Evolutionary conservation across 1,140 invertebrate species (phyloP), one percentile per base, ranked within the genome.

Genomic region (Psilanteris sp.): DNA sequence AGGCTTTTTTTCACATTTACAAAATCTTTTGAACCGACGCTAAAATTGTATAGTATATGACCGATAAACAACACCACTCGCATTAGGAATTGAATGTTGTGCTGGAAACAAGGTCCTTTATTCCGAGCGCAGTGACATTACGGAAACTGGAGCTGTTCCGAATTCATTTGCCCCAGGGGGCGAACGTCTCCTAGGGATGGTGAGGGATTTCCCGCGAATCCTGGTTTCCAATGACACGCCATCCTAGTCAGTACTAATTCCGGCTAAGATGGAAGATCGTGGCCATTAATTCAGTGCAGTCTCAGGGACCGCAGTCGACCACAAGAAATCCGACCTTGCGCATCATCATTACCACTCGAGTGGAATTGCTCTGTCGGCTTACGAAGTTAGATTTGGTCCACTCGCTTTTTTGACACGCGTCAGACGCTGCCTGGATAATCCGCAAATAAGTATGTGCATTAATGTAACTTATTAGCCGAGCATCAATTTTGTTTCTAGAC

Each of bases 231-330:
- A 83, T 84, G 83, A 84, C 79, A 83, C 80, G 76, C 74, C 78
- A 70, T 80, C 74, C 79, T 74, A 80, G 82, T 85, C 80, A 72
- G 76, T 80, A 79, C 83, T 84, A 84, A 83, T 84, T 82, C 79
- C 71, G 55, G 44, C 77, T 83, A 82, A 84, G 82, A 81, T 52
- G 70, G 31, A 75, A 50, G 59, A 77, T 78, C 73, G 62, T 66
- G 39, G 62, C 81, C 81, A 83, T 83, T 84, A 83, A 84, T 84
- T 84, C 78, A 66, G 18, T 55, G 34, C 68, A 52, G 43, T 62
- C 75, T 75, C 32, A 32, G 48, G 43, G 71, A 57, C 72, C 44
- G 26, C 62, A 77, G 74, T 22, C 68, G 67, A 68, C 79, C 74
- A 54, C 80, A 76, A 46, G 55, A 77, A 75, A 77, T 79, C 74